Evolutionary conservation across 1,140 invertebrate genomes (phyloP).

Genomic region (Drosophila aff.): DNA sequence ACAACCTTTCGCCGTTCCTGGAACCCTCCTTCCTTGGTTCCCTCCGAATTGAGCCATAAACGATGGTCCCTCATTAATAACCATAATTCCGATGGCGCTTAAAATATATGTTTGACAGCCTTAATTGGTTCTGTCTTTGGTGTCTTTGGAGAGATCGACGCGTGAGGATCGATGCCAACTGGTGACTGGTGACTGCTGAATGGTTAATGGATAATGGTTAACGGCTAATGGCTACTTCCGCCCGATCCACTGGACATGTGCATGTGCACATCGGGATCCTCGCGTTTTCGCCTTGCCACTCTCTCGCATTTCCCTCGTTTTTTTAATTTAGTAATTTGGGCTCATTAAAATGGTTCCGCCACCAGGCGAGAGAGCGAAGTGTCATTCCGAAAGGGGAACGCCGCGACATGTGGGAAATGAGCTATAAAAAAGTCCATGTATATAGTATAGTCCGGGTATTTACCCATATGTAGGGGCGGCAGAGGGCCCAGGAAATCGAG

Average conservation of each 20-base stretch:
- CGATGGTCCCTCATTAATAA: slow-evolving; percentile 41
- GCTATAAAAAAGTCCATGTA: slow-evolving; percentile 57
- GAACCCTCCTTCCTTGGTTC: neutral
- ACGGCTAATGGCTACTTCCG: slow-evolving; percentile 50
- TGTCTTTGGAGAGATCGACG: slow-evolving; percentile 28
- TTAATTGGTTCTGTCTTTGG: slow-evolving; percentile 34
- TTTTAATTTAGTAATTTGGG: slow-evolving; percentile 68
- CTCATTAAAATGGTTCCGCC: slow-evolving; percentile 80
- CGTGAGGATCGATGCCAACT: slow-evolving; percentile 38
- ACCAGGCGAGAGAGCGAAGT: slow-evolving; percentile 38
- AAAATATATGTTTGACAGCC: slow-evolving; percentile 49
- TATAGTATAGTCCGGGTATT: neutral
- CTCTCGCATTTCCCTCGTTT: slow-evolving; percentile 25
- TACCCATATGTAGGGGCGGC: slow-evolving; percentile 8
- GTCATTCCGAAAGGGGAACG: slow-evolving; percentile 30
- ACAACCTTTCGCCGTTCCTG: neutral
- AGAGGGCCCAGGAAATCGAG: slow-evolving; percentile 70
- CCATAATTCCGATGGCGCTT: slow-evolving; percentile 50
- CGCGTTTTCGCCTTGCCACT: slow-evolving; percentile 16
- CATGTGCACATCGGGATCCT: slow-evolving; percentile 43
- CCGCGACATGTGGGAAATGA: slow-evolving; percentile 77
- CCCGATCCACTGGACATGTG: slow-evolving; percentile 46
- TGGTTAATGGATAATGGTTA: slow-evolving; percentile 51
- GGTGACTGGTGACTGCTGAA: slow-evolving; percentile 33
- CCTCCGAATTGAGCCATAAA: slow-evolving; percentile 33